Percentiles rank a stretch among this genome's conserved stretches.
These are phyloP conservation scores for Neosilurus mollespiculum DNA, from an alignment of 2,797 vertebrate genomes.

Conservation along the genomic window DNA sequence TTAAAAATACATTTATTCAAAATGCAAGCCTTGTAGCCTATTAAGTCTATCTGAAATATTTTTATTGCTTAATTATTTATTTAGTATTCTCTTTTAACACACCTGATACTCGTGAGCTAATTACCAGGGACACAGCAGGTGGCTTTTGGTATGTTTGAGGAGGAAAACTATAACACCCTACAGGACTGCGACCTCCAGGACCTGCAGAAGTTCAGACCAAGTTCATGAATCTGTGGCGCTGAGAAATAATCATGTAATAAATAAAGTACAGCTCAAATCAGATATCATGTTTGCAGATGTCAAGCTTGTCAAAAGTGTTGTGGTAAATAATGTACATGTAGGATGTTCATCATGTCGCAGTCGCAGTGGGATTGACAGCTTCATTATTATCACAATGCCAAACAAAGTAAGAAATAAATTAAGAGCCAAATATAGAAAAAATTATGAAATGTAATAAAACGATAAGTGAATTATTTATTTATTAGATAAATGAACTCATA, in stretches of 20 bases:
- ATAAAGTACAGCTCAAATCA: neutral
- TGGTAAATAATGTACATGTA: neutral
- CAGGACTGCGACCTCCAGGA: conserved; percentile 5
- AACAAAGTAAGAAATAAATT: neutral
- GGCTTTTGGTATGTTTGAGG: neutral
- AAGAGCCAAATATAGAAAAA: neutral
- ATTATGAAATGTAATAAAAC: neutral
- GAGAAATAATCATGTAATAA: neutral
- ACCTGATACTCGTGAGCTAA: neutral
- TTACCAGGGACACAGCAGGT: neutral
- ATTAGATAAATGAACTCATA: neutral
- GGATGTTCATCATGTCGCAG: neutral
- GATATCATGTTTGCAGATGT: no score
- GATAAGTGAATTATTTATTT: neutral
- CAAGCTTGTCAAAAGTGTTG: neutral
- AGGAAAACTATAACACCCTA: neutral
- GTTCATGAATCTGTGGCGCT: neutral
- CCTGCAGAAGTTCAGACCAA: conserved; percentile 6
- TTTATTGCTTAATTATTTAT: neutral
- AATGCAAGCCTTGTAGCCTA: neutral
- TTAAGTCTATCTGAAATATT: neutral
- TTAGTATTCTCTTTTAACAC: neutral
- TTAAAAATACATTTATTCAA: no score
- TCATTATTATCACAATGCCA: neutral
- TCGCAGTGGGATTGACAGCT: neutral